These are phyloP conservation scores for Leguminivora glycinivorella DNA, from an alignment of 1,140 invertebrate genomes.

Conservation along the genomic window DNA sequence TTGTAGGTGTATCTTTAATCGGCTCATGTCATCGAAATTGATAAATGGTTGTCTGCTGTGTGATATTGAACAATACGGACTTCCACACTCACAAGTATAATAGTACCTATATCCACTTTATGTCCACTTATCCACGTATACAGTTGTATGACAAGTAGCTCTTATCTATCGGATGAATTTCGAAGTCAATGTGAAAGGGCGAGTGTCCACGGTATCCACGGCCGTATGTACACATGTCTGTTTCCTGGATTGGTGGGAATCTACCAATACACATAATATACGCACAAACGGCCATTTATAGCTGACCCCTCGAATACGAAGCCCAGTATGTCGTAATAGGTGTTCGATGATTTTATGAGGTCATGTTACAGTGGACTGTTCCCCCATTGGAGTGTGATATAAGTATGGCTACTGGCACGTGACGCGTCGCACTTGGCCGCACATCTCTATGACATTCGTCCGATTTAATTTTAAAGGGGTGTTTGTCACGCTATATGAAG, in stretches of 20 bases:
- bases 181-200: background rate
- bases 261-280: background rate
- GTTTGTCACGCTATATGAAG: background rate
- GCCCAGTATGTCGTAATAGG: background rate
- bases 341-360: background rate
- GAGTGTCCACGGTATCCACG: background rate
- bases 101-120: background rate
- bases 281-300: background rate
- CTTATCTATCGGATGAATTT: background rate
- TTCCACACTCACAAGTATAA: no score
- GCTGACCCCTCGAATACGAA: background rate
- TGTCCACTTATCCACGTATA: background rate
- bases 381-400: background rate
- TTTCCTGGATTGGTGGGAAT: conserved; percentile 2
- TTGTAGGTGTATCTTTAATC: no score
- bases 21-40: no score
- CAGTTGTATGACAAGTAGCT: background rate
- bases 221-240: background rate
- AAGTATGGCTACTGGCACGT: conserved; percentile 8
- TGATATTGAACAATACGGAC: no score
- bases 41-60: no score
- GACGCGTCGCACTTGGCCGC: conserved; percentile 22
- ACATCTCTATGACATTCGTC: conserved; percentile 19
- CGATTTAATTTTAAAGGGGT: conserved; percentile 1
- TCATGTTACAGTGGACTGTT: background rate